phyloP scores from a whole-genome alignment of 2,797 vertebrate species.

The Trichosurus vulpecula region DNA sequence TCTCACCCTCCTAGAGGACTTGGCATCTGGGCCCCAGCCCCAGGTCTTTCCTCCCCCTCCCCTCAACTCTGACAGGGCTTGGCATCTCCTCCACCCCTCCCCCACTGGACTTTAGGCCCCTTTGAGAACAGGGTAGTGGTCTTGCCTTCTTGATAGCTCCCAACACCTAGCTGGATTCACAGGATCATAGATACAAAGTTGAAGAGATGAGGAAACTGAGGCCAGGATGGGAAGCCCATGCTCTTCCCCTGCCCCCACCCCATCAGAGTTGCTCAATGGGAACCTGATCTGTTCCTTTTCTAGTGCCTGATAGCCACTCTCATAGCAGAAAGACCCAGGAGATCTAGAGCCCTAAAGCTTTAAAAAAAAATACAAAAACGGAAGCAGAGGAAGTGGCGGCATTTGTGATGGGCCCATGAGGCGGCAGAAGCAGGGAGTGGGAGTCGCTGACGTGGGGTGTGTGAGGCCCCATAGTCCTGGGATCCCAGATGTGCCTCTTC shows the following conservation, averaged over 20 bases:
- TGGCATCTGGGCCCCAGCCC: no score
- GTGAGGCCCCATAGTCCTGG: no score
- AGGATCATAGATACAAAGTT: no score
- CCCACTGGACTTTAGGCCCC: background rate
- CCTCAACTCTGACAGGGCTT: no score
- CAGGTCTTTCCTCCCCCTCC: background rate
- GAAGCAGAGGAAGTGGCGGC: background rate
- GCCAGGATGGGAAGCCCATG: background rate
- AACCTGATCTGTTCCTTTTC: background rate
- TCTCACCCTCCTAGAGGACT: no score
- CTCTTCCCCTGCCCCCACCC: no score
- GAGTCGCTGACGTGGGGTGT: no score
- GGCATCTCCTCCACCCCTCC: background rate
- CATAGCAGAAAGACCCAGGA: background rate
- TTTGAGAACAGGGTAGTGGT: background rate
- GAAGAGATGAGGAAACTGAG: background rate
- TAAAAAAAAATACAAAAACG: background rate
- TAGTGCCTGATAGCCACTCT: background rate
- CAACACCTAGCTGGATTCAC: no score
- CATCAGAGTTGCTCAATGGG: no score
- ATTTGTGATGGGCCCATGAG: background rate
- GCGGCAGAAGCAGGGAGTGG: background rate
- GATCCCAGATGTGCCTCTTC: no score
- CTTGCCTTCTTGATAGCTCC: background rate
- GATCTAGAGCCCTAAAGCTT: background rate